These are phyloP conservation scores for Zhuqinia jingwanae DNA, from an alignment of 2,888 invertebrate species.

Conservation along the genomic window DNA sequence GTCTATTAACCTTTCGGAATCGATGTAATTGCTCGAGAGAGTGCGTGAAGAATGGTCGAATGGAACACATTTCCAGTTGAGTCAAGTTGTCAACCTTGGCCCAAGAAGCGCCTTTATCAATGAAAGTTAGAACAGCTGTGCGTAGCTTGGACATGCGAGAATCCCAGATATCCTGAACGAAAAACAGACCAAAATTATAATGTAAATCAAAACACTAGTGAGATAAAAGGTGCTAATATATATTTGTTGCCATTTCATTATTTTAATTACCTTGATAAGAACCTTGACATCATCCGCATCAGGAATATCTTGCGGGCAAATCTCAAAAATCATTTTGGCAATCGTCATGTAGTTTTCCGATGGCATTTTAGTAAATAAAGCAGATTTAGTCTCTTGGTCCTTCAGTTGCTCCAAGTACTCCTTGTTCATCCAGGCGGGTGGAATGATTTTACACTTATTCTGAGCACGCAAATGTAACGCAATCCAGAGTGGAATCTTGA, in stretches of 20 bases:
- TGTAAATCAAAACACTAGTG: too few relatives aligned
- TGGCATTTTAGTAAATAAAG: conserved; percentile 94
- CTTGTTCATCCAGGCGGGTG: conserved; percentile 97
- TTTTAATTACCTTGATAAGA: conserved; percentile 89
- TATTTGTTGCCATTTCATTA: too few relatives aligned
- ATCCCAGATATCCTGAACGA: conserved; percentile 97
- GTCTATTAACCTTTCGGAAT: conserved; percentile 81
- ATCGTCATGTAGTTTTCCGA: conserved; percentile 97
- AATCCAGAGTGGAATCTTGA: conserved; percentile 96
- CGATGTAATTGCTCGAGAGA: conserved; percentile 89
- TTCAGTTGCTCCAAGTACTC: conserved; percentile 89
- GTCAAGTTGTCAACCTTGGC: conserved; percentile 95
- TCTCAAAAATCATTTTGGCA: conserved; percentile 91
- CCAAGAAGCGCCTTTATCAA: conserved; percentile 91
- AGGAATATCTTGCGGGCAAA: conserved; percentile 92
- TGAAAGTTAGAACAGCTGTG: conserved; percentile 92
- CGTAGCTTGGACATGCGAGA: conserved; percentile 95
- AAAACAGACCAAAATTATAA: too few relatives aligned
- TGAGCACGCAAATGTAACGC: conserved; percentile 95
- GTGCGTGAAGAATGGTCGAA: conserved; percentile 92
- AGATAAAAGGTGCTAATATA: too few relatives aligned
- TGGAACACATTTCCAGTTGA: conserved; percentile 94
- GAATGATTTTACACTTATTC: conserved; percentile 94
- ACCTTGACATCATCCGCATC: conserved; percentile 93
- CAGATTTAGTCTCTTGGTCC: conserved; percentile 89